Conservation (phyloP, 2,113 vertebrate species). For the Amia ocellicauda region DNA sequence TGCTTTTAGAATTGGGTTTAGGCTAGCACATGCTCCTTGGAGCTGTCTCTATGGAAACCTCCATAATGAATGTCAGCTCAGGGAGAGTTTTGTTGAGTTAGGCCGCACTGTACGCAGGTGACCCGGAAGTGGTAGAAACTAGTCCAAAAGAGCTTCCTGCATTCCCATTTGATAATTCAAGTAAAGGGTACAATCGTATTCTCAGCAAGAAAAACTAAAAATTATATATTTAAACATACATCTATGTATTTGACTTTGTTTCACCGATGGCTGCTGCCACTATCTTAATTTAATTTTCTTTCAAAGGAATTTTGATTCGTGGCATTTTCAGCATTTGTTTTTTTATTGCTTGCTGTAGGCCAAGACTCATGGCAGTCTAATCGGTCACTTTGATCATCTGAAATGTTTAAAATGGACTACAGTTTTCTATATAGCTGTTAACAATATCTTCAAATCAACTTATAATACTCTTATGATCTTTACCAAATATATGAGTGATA, state of each 20-base stretch:
- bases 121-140: constrained; percentile 40
- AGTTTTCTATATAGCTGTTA: no score
- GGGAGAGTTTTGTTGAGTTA: constrained; percentile 36
- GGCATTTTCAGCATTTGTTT: not conserved
- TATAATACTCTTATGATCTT: no score
- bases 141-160: constrained; percentile 24
- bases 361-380: no score
- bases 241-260: no score
- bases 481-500: no score
- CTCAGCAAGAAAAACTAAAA: no score
- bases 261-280: not conserved
- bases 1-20: constrained; percentile 61
- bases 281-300: not conserved
- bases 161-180: no score
- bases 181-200: no score
- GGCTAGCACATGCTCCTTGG: constrained; percentile 60
- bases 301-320: not conserved
- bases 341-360: not conserved
- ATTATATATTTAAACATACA: no score
- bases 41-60: constrained; percentile 75
- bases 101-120: constrained; percentile 42
- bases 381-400: no score
- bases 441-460: no score
- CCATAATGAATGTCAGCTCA: constrained; percentile 57
- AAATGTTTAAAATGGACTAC: not conserved